These are phyloP conservation scores for Hirudinaria manillensis DNA, from an alignment of 2,888 invertebrate species.

Conservation along the genomic window DNA sequence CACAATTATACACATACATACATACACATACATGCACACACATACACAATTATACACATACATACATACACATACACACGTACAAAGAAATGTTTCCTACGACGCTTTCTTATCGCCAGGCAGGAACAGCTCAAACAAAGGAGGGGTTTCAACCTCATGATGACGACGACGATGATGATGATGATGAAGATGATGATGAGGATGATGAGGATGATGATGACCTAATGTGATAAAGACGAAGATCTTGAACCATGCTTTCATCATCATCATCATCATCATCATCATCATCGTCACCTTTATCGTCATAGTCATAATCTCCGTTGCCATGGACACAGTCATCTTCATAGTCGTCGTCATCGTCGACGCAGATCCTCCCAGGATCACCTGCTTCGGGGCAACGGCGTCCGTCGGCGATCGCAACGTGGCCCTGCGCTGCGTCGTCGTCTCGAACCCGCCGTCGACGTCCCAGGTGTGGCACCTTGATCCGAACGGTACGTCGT, in stretches of 20 bases:
- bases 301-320: not conserved
- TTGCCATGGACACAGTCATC: not conserved
- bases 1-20: no score
- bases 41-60: no score
- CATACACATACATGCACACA: no score
- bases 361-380: not conserved
- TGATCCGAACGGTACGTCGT: not conserved
- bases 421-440: conserved; percentile 13
- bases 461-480: conserved; percentile 8
- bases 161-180: no score
- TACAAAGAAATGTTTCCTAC: not conserved
- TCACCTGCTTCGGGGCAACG: not conserved
- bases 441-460: not conserved
- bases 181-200: no score
- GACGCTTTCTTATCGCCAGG: no score
- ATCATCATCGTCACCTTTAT: not conserved
- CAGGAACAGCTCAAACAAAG: no score
- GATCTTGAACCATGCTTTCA: conserved; percentile 20
- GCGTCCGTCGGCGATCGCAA: not conserved
- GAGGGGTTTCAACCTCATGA: no score
- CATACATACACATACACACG: conserved; percentile 10
- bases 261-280: conserved; percentile 5
- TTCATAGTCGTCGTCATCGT: no score
- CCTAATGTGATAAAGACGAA: no score
- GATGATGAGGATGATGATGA: no score